Evolutionary conservation across 2,888 invertebrate species (phyloP).

Genomic region (Pterobdella sp.): DNA sequence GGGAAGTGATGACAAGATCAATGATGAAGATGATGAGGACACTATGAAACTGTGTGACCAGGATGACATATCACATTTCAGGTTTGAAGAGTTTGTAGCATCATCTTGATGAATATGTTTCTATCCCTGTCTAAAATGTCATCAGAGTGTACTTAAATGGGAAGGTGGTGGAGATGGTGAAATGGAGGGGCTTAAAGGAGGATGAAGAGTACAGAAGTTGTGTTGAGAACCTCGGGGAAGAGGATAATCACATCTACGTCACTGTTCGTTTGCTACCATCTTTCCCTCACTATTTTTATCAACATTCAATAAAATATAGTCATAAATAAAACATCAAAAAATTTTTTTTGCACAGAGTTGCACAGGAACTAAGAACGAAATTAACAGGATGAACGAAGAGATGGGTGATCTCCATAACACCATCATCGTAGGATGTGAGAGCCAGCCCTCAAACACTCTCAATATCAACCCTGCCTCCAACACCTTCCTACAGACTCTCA

Average conservation of each 20-base stretch:
- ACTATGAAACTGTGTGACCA: not conserved
- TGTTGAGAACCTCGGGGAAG: slow-evolving; percentile 43
- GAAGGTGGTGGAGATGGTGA: slow-evolving; percentile 48
- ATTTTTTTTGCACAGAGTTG: not conserved
- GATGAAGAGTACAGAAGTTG: slow-evolving; percentile 49
- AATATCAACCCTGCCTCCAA: slow-evolving; percentile 48
- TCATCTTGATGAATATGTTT: not conserved
- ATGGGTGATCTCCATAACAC: not conserved
- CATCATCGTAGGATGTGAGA: slow-evolving; percentile 41
- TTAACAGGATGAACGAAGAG: not conserved
- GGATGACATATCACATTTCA: slow-evolving; percentile 46
- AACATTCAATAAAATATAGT: not conserved
- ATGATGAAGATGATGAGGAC: slow-evolving; percentile 16
- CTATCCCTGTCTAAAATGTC: no score
- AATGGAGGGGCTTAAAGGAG: slow-evolving; percentile 44
- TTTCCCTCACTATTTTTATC: not conserved
- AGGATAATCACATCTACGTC: slow-evolving; percentile 48
- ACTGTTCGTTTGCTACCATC: slow-evolving; percentile 39
- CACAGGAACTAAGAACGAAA: not conserved
- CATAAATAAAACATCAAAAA: not conserved
- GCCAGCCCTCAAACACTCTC: slow-evolving; percentile 46
- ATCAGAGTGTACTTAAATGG: slow-evolving; percentile 47
- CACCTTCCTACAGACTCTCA: slow-evolving; percentile 41
- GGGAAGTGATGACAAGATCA: not conserved
- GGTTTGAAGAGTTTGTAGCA: slow-evolving; percentile 39